Conservation (phyloP, 2,113 vertebrate genomes). For the Onychostoma macrolepis region DNA sequence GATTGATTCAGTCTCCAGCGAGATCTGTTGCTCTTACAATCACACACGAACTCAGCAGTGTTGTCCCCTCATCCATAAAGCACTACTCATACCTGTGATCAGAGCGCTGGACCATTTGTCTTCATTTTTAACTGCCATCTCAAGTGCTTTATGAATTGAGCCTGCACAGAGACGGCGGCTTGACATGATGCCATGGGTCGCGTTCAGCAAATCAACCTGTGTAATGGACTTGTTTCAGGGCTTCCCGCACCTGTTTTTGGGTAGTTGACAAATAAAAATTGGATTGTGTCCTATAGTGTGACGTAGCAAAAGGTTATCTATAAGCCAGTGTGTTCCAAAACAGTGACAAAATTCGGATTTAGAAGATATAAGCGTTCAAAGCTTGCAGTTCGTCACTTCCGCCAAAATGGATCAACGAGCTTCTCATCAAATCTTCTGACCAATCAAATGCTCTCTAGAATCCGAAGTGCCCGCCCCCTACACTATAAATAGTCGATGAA, state of each 20-base stretch:
- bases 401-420: too few relatives aligned
- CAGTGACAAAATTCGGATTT: too few relatives aligned
- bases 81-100: conserved; percentile 31
- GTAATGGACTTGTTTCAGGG: not conserved
- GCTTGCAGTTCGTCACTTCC: too few relatives aligned
- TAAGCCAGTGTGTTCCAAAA: too few relatives aligned
- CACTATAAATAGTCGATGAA: too few relatives aligned
- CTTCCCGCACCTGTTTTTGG: not conserved
- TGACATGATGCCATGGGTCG: not conserved
- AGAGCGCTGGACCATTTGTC: conserved; percentile 9
- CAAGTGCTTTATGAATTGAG: conserved; percentile 18
- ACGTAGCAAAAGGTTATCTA: too few relatives aligned
- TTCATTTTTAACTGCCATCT: conserved; percentile 45
- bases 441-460: too few relatives aligned
- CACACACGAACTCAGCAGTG: conserved; percentile 1
- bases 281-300: too few relatives aligned
- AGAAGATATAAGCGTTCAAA: too few relatives aligned
- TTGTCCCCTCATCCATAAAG: not conserved
- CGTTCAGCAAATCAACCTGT: conserved; percentile 9
- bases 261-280: too few relatives aligned
- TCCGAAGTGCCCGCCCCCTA: too few relatives aligned
- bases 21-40: conserved; percentile 28
- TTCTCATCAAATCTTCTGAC: too few relatives aligned
- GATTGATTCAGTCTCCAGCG: conserved; percentile 54
- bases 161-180: not conserved